Percentiles rank a stretch among this genome's conserved stretches.
Conservation (phyloP, 2,888 invertebrate genomes). For the Malthinus seriepunctatus region DNA sequence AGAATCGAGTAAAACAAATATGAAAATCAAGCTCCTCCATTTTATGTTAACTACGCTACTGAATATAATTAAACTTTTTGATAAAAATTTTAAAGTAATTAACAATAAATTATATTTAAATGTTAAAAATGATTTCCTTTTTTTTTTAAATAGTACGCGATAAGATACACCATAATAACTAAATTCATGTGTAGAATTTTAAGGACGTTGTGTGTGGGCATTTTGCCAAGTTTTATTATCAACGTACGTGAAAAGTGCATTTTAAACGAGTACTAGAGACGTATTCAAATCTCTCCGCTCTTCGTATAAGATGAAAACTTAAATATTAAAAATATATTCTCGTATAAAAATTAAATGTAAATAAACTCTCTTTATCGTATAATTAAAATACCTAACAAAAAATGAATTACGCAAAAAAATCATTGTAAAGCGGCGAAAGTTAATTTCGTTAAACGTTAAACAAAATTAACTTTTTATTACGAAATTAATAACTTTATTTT, state of each 20-base stretch:
- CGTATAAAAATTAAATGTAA: too few species aligned
- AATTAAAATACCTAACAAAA: too few species aligned
- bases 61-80: constrained; percentile 6
- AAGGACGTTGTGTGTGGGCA: neutral
- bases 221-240: neutral
- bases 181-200: constrained; percentile 4
- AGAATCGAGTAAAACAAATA: neutral
- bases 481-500: too few species aligned
- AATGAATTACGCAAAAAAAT: too few species aligned
- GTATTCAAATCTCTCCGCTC: too few species aligned
- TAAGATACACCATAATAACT: constrained; percentile 2
- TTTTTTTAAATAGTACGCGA: neutral
- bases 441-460: too few species aligned
- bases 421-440: too few species aligned
- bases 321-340: too few species aligned
- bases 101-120: neutral
- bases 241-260: constrained; percentile 1
- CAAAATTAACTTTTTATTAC: too few species aligned
- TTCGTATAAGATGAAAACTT: too few species aligned
- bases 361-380: too few species aligned
- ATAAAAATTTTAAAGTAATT: neutral
- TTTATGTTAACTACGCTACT: neutral
- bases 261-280: neutral
- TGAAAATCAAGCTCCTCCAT: neutral
- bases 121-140: too few species aligned